Conservation (phyloP, 2,797 vertebrate species). For the Eidolon dupreanum region DNA sequence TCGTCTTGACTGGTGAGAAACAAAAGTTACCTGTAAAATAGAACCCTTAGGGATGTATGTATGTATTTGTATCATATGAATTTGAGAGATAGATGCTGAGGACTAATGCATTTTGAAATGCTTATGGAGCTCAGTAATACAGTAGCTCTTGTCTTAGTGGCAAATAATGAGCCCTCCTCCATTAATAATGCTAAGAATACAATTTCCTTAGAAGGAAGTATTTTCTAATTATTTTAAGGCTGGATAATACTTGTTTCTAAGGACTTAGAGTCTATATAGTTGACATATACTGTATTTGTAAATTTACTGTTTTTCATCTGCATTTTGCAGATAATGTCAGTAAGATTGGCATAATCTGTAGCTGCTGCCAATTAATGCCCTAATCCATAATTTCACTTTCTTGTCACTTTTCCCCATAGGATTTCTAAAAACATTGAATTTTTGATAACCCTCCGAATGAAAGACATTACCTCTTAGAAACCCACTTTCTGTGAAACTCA, state of each 20-base stretch:
- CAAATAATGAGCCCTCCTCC: not conserved
- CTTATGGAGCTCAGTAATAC: not conserved
- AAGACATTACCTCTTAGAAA: constrained; percentile 44
- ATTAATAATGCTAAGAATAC: constrained; percentile 27
- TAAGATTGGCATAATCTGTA: not conserved
- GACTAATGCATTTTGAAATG: constrained; percentile 41
- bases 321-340: not conserved
- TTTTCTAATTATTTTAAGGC: constrained; percentile 35
- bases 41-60: not conserved
- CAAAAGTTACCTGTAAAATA: constrained; percentile 18
- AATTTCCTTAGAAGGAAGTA: constrained; percentile 50
- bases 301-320: constrained; percentile 26
- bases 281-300: not conserved
- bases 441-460: constrained; percentile 3
- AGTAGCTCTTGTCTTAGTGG: not conserved
- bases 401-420: not conserved
- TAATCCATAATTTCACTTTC: constrained; percentile 22
- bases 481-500: constrained; percentile 28
- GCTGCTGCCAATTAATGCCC: not conserved
- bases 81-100: not conserved
- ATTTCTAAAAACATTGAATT: constrained; percentile 45
- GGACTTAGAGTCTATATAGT: not conserved
- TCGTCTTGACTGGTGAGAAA: constrained; percentile 22
- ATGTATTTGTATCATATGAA: not conserved
- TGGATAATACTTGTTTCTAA: constrained; percentile 28